These are phyloP conservation scores for Drosophila limbata DNA, from an alignment of 2,888 invertebrate genomes.

Conservation along the genomic window DNA sequence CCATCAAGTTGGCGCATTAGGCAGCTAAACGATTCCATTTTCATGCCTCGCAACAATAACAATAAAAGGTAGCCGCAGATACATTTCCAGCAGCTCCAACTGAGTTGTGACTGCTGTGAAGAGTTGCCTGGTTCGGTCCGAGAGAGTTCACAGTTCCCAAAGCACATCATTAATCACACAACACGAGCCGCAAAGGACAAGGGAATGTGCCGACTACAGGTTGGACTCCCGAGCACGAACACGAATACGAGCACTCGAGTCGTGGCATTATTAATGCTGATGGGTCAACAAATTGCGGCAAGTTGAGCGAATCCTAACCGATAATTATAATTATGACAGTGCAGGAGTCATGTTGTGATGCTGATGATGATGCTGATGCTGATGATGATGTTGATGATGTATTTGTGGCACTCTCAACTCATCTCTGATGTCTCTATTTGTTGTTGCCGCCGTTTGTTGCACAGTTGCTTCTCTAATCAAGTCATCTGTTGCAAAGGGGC, in stretches of 20 bases:
- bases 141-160: neutral
- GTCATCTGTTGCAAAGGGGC: constrained; percentile 59
- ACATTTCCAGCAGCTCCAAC: constrained; percentile 70
- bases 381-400: constrained; percentile 72
- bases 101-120: constrained; percentile 36
- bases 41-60: constrained; percentile 58
- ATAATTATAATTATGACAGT: constrained; percentile 84
- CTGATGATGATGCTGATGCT: constrained; percentile 63
- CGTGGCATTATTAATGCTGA: constrained; percentile 68
- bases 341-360: constrained; percentile 79
- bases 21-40: constrained; percentile 83
- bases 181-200: constrained; percentile 81
- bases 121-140: neutral
- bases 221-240: constrained; percentile 10
- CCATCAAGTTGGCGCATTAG: constrained; percentile 81
- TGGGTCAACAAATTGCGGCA: constrained; percentile 78
- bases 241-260: neutral
- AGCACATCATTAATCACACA: constrained; percentile 84
- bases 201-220: constrained; percentile 33
- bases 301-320: constrained; percentile 77
- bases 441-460: constrained; percentile 22
- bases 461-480: constrained; percentile 69
- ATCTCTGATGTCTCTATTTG: constrained; percentile 60
- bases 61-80: constrained; percentile 75
- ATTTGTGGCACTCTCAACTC: constrained; percentile 25